Base-by-base conservation (phyloP, 2,113 vertebrate genomes). In the Anarhynchus alexandrinus region DNA sequence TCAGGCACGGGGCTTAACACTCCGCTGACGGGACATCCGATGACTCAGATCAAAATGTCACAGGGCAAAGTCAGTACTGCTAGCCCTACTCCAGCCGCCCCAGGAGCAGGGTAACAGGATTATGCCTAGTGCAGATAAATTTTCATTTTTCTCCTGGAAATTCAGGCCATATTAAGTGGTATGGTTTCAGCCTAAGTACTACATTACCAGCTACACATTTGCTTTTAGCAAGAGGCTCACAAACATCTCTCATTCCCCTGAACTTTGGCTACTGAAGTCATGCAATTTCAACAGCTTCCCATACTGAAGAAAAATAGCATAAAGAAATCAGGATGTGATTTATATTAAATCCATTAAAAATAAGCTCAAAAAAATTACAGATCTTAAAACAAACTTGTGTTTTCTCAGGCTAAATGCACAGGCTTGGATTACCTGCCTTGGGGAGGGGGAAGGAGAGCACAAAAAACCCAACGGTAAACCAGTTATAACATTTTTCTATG, bases 171-270 rank as follows among this genome's bases (percentile, higher is more conserved):
- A 15, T 11, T 76, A 57, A 82, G 38, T 10, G n/a, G 6, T 8
- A 86, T 1, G 22, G 30, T 40, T 66, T 61, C 49, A 70, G 66
- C 16, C 17, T 11, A 40, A 84, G 34, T 20, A 34, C 12, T 14
- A 45, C 12, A 5, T 15, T n/a, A 61, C 22, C 40, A 86, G 38
- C n/a, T 23, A 26, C 0, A 0, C 1, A 0, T 29, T 19, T n/a
- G 42, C 43, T 76, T 71, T 79, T 18, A 76, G 52, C 55, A 78
- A 67, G 65, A 83, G 32, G 20, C 21, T 65, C n/a, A 55, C 45
- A 61, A 81, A 72, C 16, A 25, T 18, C 43, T 67, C 49, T 2
- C 25, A n/a, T 36, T 65, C 30, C 59, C 45, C 58, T 26, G 21
- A 82, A 74, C 43, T 87, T 10, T 47, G 25, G 34, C 70, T 80